phyloP scores from a whole-genome alignment of 2,797 vertebrate genomes.

The Coracias cyanogaster region DNA sequence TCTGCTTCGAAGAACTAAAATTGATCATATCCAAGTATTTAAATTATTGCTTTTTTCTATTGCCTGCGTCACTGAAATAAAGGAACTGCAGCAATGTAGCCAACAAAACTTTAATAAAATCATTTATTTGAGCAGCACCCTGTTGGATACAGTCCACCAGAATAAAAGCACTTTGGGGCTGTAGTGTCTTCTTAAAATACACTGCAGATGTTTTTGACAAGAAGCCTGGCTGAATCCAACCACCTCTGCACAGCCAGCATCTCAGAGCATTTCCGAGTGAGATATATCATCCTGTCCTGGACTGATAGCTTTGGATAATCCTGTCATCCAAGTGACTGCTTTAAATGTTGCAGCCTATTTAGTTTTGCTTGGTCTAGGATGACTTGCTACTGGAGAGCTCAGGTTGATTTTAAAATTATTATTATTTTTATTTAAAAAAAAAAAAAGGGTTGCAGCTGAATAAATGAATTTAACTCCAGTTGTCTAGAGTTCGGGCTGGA shows the following conservation, averaged over 20 bases:
- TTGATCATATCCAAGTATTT: not conserved
- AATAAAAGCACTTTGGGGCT: not conserved
- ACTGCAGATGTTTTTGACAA: not conserved
- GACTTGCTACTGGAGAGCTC: not conserved
- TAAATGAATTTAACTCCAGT: not conserved
- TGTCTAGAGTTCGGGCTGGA: not conserved
- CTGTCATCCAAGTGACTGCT: conserved; percentile 11
- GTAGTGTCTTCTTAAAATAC: conserved; percentile 5
- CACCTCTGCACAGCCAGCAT: not conserved
- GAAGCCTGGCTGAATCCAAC: not conserved
- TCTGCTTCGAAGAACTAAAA: not conserved
- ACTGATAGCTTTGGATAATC: conserved; percentile 21
- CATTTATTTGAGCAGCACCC: not conserved
- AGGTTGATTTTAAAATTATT: not conserved
- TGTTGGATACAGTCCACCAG: not conserved
- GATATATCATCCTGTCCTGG: not conserved
- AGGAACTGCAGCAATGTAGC: not conserved
- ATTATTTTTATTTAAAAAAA: not conserved
- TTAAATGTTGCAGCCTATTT: conserved; percentile 1
- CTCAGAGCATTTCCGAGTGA: not conserved
- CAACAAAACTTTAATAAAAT: not conserved
- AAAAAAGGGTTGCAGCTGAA: not conserved
- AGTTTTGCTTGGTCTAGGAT: not conserved
- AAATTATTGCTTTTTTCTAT: not conserved
- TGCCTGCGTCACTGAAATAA: not conserved